Evolutionary conservation across 2,113 vertebrate species (phyloP).

Genomic region (Kryptolebias marmoratus): DNA sequence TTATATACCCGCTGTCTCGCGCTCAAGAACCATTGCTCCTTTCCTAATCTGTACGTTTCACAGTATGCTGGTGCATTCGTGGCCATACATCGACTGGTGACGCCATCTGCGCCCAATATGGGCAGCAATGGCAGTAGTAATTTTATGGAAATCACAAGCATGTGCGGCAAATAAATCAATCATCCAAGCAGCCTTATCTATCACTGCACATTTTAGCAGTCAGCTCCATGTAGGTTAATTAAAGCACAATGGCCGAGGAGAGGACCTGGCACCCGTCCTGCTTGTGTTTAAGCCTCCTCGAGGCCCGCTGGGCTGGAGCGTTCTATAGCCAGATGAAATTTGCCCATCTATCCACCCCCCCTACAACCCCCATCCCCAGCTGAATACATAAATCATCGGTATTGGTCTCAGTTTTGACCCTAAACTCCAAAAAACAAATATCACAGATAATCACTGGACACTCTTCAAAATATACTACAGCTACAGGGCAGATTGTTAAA

Average conservation of each 20-base stretch:
- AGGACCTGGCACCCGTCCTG: slow-evolving; percentile 81
- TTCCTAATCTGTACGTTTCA: slow-evolving; percentile 18
- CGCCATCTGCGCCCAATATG: slow-evolving; percentile 62
- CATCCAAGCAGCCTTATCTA: slow-evolving; percentile 82
- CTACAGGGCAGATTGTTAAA: slow-evolving; percentile 43
- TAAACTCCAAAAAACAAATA: slow-evolving; percentile 72
- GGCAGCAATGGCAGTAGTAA: slow-evolving; percentile 62
- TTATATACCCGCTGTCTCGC: slow-evolving; percentile 3
- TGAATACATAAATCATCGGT: slow-evolving; percentile 76
- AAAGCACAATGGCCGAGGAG: slow-evolving; percentile 81
- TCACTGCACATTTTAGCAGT: slow-evolving; percentile 81
- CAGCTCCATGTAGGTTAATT: slow-evolving; percentile 83
- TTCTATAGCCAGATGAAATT: slow-evolving; percentile 75
- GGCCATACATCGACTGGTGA: slow-evolving; percentile 51
- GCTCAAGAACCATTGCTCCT: slow-evolving; percentile 22
- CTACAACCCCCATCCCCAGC: slow-evolving; percentile 61
- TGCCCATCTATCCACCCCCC: slow-evolving; percentile 68
- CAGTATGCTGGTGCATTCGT: slow-evolving; percentile 14
- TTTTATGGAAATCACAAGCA: slow-evolving; percentile 77
- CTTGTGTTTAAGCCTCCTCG: slow-evolving; percentile 77
- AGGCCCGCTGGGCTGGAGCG: slow-evolving; percentile 77
- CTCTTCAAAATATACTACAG: slow-evolving; percentile 60
- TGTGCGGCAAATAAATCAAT: slow-evolving; percentile 81
- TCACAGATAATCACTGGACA: slow-evolving; percentile 73
- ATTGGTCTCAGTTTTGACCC: slow-evolving; percentile 67